Base-by-base conservation (phyloP, 2,113 vertebrate genomes). In the Bufo gargarizans region DNA sequence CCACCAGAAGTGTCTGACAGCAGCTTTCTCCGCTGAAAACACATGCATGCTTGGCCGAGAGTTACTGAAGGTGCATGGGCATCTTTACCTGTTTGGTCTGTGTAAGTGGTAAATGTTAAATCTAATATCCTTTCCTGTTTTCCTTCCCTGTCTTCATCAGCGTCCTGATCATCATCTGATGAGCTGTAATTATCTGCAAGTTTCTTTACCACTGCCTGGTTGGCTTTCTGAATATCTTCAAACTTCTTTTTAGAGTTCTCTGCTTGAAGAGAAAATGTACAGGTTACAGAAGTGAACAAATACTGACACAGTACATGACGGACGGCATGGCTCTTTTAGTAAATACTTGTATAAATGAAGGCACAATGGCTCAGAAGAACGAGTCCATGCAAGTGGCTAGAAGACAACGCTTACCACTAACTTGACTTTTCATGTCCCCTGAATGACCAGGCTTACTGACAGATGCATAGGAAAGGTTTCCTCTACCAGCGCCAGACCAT, bases 151-250 rank as follows among this genome's bases (percentile, higher is more conserved):
- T 94, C 95, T 78, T 95, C 94, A 0, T 90, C 94, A 22, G 20
- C 81, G 6, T 84, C 78, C 2, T 81, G 50, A 6, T 87, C 87
- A 2, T 97, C 97, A 3, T 97, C 96, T 33, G 97, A 97, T 0
- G 97, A 99, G 91, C 95, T 96, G 85, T 95, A 90, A 0, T 94
- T 94, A 50, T 97, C 96, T 55, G 94, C 92, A 63, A 99, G 78
- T 86, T 96, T 96, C 93, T 94, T 96, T 86, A 95, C 98, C 45
- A 95, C 95, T 9, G 96, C 97, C 92, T 96, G 96, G 92, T 99
- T 96, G 61, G 96, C 96, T 90, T 93, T 97, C 91, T 95, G 95
- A 92, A 99, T 99, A 95, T 98, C 97, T 87, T 99, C 97, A 85
- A 99, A 99, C 91, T 96, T 97, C 84, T 93, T 95, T 91, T 95